Evolutionary conservation across 2,113 vertebrate genomes (phyloP).

Genomic region (Abramis brama): DNA sequence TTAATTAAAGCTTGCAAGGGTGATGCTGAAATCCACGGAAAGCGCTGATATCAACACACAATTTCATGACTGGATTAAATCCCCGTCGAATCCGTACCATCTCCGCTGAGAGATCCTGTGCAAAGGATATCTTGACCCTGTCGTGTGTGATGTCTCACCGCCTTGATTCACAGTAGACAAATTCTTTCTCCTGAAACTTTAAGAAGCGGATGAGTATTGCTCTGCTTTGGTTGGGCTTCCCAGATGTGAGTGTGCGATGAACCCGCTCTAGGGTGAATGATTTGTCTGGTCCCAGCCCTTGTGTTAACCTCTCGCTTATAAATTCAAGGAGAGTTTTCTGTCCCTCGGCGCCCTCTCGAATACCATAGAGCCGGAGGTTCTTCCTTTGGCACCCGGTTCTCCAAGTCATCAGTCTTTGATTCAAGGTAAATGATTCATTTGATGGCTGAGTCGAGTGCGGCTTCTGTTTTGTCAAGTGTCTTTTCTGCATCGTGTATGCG

Average conservation of each 20-base stretch:
- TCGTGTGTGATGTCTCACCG: background rate
- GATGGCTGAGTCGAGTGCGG: background rate
- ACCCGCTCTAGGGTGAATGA: slow-evolving; percentile 40
- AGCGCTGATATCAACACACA: slow-evolving; percentile 30
- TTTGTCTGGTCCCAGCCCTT: slow-evolving; percentile 13
- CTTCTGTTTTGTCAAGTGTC: background rate
- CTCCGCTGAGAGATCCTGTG: background rate
- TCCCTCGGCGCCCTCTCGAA: background rate
- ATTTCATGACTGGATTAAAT: slow-evolving; percentile 21
- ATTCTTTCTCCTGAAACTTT: slow-evolving; percentile 32
- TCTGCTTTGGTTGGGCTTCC: slow-evolving; percentile 39
- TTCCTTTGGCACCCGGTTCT: slow-evolving; percentile 9
- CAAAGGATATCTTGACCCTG: background rate
- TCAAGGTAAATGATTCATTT: background rate
- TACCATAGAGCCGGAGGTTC: background rate
- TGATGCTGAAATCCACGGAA: slow-evolving; percentile 26
- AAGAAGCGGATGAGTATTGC: slow-evolving; percentile 12
- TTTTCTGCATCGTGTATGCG: background rate
- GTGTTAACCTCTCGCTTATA: background rate
- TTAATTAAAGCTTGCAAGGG: background rate
- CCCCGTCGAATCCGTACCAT: background rate
- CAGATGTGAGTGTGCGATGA: slow-evolving; percentile 10
- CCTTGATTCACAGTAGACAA: slow-evolving; percentile 19
- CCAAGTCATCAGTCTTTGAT: slow-evolving; percentile 14
- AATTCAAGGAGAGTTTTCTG: background rate